Percentiles rank a stretch among this genome's conserved stretches.
phyloP scores from a whole-genome alignment of 2,113 vertebrate genomes.

The Diphyllodes magnificus region DNA sequence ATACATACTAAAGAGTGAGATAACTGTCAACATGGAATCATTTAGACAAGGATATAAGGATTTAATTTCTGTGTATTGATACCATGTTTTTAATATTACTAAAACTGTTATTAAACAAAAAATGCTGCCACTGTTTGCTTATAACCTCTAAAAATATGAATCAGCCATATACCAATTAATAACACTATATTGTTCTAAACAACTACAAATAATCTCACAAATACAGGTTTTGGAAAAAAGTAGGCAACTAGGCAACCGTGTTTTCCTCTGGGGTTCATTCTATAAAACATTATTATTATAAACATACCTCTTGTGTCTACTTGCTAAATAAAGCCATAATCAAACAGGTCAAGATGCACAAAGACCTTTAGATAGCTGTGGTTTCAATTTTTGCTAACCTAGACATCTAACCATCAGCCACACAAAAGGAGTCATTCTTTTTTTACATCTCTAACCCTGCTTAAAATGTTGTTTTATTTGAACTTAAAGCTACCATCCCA shows the following conservation, averaged over 20 bases:
- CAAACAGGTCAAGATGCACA: background rate
- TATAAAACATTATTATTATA: background rate
- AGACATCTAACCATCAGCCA: background rate
- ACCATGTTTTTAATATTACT: background rate
- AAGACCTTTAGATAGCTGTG: background rate
- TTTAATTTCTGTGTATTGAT: background rate
- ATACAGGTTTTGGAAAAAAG: background rate
- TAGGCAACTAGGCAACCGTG: background rate
- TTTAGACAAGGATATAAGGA: background rate
- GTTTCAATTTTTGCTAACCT: background rate
- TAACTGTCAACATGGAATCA: background rate
- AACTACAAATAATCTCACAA: background rate
- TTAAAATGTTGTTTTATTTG: background rate
- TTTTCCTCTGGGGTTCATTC: background rate
- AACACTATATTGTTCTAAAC: background rate
- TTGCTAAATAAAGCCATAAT: background rate
- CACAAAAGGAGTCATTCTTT: background rate
- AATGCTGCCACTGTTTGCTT: background rate
- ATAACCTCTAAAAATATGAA: background rate
- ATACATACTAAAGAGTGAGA: background rate
- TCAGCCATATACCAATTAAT: background rate
- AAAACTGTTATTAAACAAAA: background rate
- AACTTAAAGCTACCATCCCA: background rate
- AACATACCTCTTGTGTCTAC: background rate
- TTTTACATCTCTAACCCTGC: background rate